Conservation (phyloP, 2,888 invertebrate species). For the Dasypolia templi region DNA sequence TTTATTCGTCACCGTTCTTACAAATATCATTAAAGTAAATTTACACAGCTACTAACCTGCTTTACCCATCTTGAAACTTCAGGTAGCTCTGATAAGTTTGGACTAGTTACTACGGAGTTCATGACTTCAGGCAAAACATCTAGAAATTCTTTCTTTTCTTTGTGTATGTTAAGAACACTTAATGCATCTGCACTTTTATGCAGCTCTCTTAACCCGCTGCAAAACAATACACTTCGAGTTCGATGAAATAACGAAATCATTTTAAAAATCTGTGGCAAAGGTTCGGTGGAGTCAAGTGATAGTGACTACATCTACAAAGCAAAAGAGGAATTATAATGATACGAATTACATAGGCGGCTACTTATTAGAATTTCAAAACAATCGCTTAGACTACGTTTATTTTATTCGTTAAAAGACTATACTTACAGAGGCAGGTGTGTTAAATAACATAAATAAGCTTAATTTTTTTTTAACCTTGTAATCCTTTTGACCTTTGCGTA, state of each 20-base stretch:
- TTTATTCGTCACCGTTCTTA: not conserved
- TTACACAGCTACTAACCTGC: too few relatives aligned
- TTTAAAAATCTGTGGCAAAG: not conserved
- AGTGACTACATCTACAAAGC: not conserved
- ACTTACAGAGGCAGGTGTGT: not conserved
- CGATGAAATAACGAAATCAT: not conserved
- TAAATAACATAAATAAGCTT: not conserved
- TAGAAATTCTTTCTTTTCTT: conserved; percentile 5
- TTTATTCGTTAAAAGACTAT: not conserved
- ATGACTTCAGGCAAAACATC: not conserved
- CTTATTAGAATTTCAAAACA: not conserved
- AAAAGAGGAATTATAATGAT: not conserved
- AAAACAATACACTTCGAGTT: not conserved
- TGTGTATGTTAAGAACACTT: not conserved
- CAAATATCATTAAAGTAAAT: not conserved
- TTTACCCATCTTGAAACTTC: conserved; percentile 13
- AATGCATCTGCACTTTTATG: conserved; percentile 5
- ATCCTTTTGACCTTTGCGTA: too few relatives aligned
- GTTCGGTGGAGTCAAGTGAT: not conserved
- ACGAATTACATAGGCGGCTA: not conserved
- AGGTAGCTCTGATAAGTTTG: conserved; percentile 16
- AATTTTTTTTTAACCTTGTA: too few relatives aligned
- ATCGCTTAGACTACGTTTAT: not conserved
- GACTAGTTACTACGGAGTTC: conserved; percentile 5
- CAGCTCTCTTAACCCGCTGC: not conserved